Evolutionary conservation across 2,888 invertebrate genomes (phyloP).

Genomic region (Colletes collaris): DNA sequence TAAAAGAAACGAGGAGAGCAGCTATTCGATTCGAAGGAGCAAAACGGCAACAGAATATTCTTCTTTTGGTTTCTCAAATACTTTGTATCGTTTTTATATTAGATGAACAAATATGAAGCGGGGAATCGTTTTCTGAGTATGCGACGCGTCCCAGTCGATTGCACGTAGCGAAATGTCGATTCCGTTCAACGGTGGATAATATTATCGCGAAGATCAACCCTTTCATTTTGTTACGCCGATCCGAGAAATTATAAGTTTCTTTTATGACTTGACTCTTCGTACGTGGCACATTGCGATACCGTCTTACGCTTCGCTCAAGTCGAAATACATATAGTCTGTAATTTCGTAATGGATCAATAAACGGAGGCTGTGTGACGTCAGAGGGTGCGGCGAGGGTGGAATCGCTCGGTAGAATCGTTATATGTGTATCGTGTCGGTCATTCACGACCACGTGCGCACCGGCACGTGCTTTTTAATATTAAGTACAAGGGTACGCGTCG

Average conservation of each 20-base stretch:
- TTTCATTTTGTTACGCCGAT: not conserved
- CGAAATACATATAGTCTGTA: slow-evolving; percentile 65
- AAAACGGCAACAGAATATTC: not conserved
- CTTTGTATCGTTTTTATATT: not conserved
- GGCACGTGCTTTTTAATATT: slow-evolving; percentile 64
- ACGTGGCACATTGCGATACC: slow-evolving; percentile 43
- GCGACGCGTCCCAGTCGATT: not conserved
- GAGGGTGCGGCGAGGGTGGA: slow-evolving; percentile 76
- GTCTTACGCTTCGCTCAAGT: slow-evolving; percentile 48
- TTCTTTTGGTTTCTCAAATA: not conserved
- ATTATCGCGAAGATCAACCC: not conserved
- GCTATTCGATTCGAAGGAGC: slow-evolving; percentile 1
- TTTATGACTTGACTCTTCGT: slow-evolving; percentile 5
- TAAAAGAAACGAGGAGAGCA: not conserved
- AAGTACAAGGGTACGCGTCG: not conserved
- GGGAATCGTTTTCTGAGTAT: not conserved
- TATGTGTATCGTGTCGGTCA: slow-evolving; percentile 49
- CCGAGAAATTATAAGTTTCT: not conserved
- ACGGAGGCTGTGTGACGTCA: slow-evolving; percentile 79
- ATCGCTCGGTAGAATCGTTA: slow-evolving; percentile 68
- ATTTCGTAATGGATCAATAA: slow-evolving; percentile 80
- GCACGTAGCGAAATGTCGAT: not conserved
- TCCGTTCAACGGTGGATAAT: not conserved
- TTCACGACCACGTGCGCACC: slow-evolving; percentile 63
- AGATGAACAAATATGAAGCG: not conserved